Percentiles rank a stretch among this genome's conserved stretches.
Evolutionary conservation across 2,113 vertebrate species (phyloP).

Genomic region (Panurus biarmicus): DNA sequence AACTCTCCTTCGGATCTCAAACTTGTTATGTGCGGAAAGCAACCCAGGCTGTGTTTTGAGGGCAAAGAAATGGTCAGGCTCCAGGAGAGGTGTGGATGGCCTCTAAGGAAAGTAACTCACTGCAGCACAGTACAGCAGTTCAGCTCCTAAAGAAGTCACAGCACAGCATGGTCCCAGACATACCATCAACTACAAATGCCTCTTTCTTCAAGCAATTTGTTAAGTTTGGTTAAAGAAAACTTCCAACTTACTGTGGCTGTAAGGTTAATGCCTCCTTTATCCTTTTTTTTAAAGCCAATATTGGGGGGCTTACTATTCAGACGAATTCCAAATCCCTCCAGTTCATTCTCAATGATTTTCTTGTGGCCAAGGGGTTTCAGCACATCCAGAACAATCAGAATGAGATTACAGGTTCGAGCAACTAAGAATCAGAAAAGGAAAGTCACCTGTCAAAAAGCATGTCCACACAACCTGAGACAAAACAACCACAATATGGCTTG

Average conservation of each 20-base stretch:
- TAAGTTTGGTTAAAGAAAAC: background rate
- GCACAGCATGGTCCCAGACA: background rate
- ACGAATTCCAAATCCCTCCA: slow-evolving; percentile 97
- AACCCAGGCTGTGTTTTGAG: background rate
- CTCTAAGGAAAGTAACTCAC: background rate
- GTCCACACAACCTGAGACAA: background rate
- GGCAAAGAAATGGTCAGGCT: background rate
- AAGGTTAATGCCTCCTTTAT: slow-evolving; percentile 99
- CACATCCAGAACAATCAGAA: slow-evolving; percentile 95
- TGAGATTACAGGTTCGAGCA: slow-evolving; percentile 97
- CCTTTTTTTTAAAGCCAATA: slow-evolving; percentile 98
- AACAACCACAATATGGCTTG: background rate
- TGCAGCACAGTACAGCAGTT: background rate
- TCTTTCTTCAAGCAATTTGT: background rate
- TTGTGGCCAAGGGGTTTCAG: slow-evolving; percentile 95
- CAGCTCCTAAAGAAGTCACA: background rate
- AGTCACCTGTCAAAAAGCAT: background rate
- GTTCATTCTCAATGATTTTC: slow-evolving; percentile 95
- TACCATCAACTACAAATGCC: background rate
- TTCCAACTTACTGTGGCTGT: slow-evolving; percentile 85
- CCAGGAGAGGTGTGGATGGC: background rate
- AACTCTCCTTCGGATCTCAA: background rate
- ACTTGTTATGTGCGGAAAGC: background rate
- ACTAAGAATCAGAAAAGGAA: slow-evolving; percentile 67
- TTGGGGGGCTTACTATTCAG: slow-evolving; percentile 95